Evolutionary conservation across 92 coral and sea anemone species (phyloP).

Genomic region (Galaxea fascicularis): DNA sequence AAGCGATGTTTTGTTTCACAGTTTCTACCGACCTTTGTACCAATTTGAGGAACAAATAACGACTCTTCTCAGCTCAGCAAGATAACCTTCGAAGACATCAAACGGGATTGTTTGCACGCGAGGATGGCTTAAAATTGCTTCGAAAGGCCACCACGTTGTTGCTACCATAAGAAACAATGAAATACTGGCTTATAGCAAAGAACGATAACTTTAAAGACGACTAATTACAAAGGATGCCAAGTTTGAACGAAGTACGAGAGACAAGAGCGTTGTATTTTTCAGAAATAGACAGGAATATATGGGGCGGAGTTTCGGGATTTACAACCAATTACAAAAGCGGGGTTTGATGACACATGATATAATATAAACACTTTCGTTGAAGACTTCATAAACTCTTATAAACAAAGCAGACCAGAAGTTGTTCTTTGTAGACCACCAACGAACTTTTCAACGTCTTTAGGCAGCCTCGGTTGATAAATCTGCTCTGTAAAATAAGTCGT

Average conservation of each 20-base stretch:
- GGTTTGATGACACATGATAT: neutral
- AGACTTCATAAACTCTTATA: neutral
- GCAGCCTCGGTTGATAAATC: too few relatives aligned
- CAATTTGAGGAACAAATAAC: neutral
- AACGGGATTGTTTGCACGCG: slow-evolving; percentile 17
- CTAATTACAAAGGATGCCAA: neutral
- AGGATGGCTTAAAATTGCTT: neutral
- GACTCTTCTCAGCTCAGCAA: neutral
- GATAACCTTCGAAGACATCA: neutral
- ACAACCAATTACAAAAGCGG: slow-evolving; percentile 9
- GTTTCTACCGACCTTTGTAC: neutral
- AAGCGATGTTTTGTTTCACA: neutral
- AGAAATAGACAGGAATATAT: neutral
- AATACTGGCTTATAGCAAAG: neutral
- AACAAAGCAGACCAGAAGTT: too few relatives aligned
- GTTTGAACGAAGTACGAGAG: neutral
- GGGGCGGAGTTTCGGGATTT: slow-evolving; percentile 32
- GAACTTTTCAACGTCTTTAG: neutral
- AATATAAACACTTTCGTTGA: neutral
- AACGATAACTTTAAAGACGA: neutral
- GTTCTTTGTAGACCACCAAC: neutral
- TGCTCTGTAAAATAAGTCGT: neutral
- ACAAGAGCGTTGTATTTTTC: slow-evolving; percentile 1
- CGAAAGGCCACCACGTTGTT: slow-evolving; percentile 1
- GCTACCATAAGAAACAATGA: neutral